A percentile compares a stretch with the other conserved stretches of the same genome.
Conservation (phyloP, 2,888 invertebrate genomes). For the Pterostichus madidus region DNA sequence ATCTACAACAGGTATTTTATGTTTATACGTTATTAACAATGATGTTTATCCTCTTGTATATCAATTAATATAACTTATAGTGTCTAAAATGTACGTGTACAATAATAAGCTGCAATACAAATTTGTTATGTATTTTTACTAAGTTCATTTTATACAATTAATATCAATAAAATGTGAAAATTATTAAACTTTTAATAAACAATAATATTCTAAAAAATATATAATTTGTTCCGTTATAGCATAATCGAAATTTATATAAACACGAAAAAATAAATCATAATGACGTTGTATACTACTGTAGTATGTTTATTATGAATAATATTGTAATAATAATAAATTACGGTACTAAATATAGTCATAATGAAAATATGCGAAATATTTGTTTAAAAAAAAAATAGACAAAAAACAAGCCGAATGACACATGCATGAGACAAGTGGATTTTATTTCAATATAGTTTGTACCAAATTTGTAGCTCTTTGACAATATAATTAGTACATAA, state of each 20-base stretch:
- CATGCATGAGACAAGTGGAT: background rate
- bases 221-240: too few relatives aligned
- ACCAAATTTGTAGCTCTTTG: background rate
- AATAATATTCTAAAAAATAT: background rate
- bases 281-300: background rate
- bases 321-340: constrained; percentile 7
- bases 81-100: background rate
- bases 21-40: too few relatives aligned
- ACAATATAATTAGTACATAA: background rate
- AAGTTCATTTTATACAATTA: constrained; percentile 3
- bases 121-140: background rate
- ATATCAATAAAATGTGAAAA: background rate
- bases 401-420: background rate
- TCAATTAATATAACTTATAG: too few relatives aligned
- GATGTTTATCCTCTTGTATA: too few relatives aligned
- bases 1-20: background rate
- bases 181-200: background rate
- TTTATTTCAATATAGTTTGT: background rate
- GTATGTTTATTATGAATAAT: constrained; percentile 5
- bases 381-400: constrained; percentile 1
- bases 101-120: constrained; percentile 7
- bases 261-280: too few relatives aligned
- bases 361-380: background rate
- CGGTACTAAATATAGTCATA: background rate
- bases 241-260: constrained; percentile 2